phyloP scores from a whole-genome alignment of 1,140 invertebrate genomes.

The Pemphigus obesinymphae region DNA sequence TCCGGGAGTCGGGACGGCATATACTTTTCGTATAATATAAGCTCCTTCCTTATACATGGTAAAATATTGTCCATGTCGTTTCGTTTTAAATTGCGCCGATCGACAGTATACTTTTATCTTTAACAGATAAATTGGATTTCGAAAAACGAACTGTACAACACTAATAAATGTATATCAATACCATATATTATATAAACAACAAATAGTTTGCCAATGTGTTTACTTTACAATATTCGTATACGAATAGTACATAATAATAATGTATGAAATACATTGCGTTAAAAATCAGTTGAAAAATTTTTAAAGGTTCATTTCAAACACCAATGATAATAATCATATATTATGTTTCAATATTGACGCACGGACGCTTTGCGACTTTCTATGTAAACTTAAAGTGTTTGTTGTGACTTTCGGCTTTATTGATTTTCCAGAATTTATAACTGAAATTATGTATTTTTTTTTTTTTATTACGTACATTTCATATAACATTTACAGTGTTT shows the following conservation, averaged over 20 bases:
- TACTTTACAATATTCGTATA: too few species aligned
- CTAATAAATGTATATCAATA: too few species aligned
- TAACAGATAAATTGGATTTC: not conserved
- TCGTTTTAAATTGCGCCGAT: not conserved
- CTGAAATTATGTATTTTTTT: slow-evolving; percentile 9
- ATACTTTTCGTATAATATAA: not conserved
- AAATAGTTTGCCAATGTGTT: too few species aligned
- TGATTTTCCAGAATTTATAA: slow-evolving; percentile 9
- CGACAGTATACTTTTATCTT: not conserved
- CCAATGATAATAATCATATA: too few species aligned
- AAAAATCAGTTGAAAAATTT: too few species aligned
- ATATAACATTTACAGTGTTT: not conserved
- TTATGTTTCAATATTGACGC: not conserved
- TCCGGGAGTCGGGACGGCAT: not conserved
- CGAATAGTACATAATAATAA: too few species aligned
- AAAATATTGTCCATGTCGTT: not conserved
- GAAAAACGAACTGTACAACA: not conserved
- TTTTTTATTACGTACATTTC: not conserved
- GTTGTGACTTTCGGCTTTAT: slow-evolving; percentile 6
- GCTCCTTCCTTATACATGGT: not conserved
- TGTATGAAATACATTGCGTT: too few species aligned
- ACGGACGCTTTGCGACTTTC: too few species aligned
- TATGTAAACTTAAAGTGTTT: not conserved
- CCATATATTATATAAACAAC: too few species aligned
- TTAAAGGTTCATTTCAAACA: not conserved